Base-by-base conservation (phyloP, 2,888 invertebrate genomes). In the Nipponacmea schrenckii region DNA sequence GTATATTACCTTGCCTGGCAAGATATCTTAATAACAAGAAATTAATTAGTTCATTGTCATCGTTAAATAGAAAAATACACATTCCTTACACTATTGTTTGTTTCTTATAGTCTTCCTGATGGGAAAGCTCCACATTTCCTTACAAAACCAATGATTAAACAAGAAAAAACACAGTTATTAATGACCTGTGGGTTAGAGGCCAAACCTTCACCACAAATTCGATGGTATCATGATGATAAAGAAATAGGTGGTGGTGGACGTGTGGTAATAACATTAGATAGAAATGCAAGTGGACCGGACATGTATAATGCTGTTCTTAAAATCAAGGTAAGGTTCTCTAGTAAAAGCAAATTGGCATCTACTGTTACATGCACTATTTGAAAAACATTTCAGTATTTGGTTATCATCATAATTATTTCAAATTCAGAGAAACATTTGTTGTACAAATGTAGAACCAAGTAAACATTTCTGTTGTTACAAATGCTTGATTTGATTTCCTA, bases 101-200 rank as follows among this genome's bases (percentile, higher is more conserved):
- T 31, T 0, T 69, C 31, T 69, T 68, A 3, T 79, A 82, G 79
- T 67, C 67, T 74, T 8, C 81, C 83, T 56, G 81, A 84, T 64
- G 88, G 87, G n/a, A 85, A 87, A 71, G 96, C 97, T 31, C 99
- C 99, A 73, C 96, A 96, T 66, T 99, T 99, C 89, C 93, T 97
- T 88, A 97, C 97, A 91, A 98, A 98, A 92, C 99, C 99, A 79
- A 94, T 95, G 91, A 99, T 99, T 91, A 96, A 98, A 91, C 98
- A 98, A 89, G 96, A 88, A 95, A 97, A 96, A 81, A 83, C 81
- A 67, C 91, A 95, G 77, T 92, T 98, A 80, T 93, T 97, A 82
- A 96, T 98, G 96, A 96, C 97, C 90, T 97, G 98, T 90, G 91
- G 95, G 85, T 91, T 98, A 88, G 97, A 98, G 91, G 97, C 97